A percentile compares a stretch with the other conserved stretches of the same genome.
Evolutionary conservation across 2,888 invertebrate species (phyloP).

Genomic region (Microplitis deprimator): DNA sequence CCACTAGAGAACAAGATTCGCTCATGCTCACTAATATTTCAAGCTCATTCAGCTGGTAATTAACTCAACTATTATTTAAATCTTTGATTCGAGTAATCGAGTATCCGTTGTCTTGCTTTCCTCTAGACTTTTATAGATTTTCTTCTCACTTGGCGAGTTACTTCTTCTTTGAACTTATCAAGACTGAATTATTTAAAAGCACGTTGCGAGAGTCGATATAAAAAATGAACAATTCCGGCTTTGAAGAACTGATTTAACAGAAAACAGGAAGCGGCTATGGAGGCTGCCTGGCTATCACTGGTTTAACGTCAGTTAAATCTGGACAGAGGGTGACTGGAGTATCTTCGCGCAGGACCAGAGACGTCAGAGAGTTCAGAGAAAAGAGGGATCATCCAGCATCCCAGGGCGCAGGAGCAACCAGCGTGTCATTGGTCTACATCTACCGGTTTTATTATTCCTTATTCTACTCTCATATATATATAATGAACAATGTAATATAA

Average conservation of each 20-base stretch:
- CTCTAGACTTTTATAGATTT: too few relatives aligned
- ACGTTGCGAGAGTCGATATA: not conserved
- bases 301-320: constrained; percentile 48
- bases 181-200: not conserved
- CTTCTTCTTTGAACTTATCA: not conserved
- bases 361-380: constrained; percentile 16
- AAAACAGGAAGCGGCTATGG: constrained; percentile 69
- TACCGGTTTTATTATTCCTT: constrained; percentile 6
- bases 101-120: too few relatives aligned
- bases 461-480: constrained; percentile 6
- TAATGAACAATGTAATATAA: not conserved
- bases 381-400: constrained; percentile 18
- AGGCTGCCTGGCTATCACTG: constrained; percentile 71
- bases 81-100: too few relatives aligned
- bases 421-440: constrained; percentile 28
- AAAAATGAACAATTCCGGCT: constrained; percentile 47
- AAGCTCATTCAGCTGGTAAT: too few relatives aligned
- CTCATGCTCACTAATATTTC: not conserved
- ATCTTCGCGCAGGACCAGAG: constrained; percentile 32
- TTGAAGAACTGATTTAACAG: constrained; percentile 24
- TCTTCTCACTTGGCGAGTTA: not conserved
- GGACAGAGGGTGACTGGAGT: constrained; percentile 43
- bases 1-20: not conserved
- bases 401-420: constrained; percentile 33
- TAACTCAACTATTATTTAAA: too few relatives aligned